Evolutionary conservation across 2,888 invertebrate species (phyloP), one percentile per base, ranked within the genome.

Genomic region (Stenodema calcarata): DNA sequence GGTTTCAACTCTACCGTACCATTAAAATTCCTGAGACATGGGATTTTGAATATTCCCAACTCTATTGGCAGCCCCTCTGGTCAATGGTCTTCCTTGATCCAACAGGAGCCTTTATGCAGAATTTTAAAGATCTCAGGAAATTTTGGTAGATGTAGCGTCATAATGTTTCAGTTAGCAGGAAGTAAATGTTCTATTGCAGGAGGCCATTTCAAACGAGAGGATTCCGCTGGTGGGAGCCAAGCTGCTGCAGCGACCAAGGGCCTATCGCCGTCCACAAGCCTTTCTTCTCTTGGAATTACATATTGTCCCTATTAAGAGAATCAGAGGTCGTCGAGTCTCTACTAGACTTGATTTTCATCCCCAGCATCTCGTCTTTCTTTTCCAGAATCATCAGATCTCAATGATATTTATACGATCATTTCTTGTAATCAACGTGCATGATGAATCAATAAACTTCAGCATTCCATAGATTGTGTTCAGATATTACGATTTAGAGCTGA

Each of bases 271-370:
- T n/a, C 6, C 30, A n/a, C 0, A 84, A 73, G 18, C 47, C 84
- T 23, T 70, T 54, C n/a, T 30, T 44, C n/a, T 41, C 44, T 0
- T 44, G 42, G 73, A 44, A 75, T n/a, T 47, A 44, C 42, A 47
- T 73, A 14, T 12, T 70, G 42, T 69, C 62, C 9, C 82, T 69
- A 3, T 18, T 82, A 1, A n/a, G 69, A 70, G 70, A 50, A 9
- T 73, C 84, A 16, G 44, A 84, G 23, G n/a, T 84, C 4, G 27
- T 84, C 0, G 70, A 73, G 14, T 23, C 73, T 0, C 18, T 84
- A n/a, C 47, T 84, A 0, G 84, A 84, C 47, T 23, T 73, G 44
- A 1, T 84, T 11, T 84, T 70, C 84, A 84, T 84, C 12, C 84
- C 80, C 30, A 84, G 47, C 23, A 44, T 84, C 7, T 47, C 82